Evolutionary conservation across 2,113 vertebrate species (phyloP).

Genomic region (Psilopsiagon aurifrons): DNA sequence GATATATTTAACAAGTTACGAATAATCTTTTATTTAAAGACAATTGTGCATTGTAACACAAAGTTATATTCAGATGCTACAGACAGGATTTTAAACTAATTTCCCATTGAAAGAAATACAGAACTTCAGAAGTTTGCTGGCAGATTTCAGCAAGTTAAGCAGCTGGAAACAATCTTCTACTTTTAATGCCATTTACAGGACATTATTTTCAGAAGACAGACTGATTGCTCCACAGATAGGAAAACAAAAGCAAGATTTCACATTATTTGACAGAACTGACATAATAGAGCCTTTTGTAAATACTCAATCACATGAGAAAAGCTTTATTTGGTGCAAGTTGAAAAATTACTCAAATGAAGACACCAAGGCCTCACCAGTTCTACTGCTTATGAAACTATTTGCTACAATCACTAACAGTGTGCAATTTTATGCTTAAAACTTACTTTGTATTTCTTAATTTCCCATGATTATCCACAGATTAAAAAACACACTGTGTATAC

Average conservation of each 20-base stretch:
- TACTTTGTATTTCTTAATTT: background rate
- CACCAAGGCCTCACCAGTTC: background rate
- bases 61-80: background rate
- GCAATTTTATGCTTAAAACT: background rate
- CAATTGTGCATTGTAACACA: background rate
- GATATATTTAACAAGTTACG: background rate
- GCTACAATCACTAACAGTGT: background rate
- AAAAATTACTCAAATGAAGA: background rate
- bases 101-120: background rate
- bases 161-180: background rate
- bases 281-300: background rate
- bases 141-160: background rate
- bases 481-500: background rate
- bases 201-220: background rate
- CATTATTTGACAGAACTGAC: background rate
- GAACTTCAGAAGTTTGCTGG: background rate
- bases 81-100: background rate
- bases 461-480: background rate
- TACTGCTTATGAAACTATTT: background rate
- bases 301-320: background rate
- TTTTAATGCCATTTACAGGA: conserved; percentile 7
- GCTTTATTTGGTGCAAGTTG: background rate
- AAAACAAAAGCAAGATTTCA: background rate
- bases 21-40: background rate
- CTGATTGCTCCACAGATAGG: background rate